Base-by-base conservation (phyloP, 1,140 invertebrate genomes). In the Saccostrea glomerata region DNA sequence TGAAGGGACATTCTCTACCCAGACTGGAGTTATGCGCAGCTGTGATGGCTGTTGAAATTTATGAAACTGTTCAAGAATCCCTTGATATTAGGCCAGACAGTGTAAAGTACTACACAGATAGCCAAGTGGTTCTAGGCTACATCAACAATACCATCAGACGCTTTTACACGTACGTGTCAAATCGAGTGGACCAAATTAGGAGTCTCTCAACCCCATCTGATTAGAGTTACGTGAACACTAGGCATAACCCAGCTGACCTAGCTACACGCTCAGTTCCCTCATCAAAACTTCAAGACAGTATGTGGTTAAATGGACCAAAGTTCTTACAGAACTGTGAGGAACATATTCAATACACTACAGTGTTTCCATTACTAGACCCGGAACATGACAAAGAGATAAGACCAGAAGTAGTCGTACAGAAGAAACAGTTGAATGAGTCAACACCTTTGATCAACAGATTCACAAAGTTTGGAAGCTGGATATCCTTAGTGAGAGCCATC, bases 1-100 rank as follows among this genome's bases (percentile, higher is more conserved):
- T n/a, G n/a, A n/a, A 86, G 30, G 82, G 56, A 20, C 40, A 58
- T 70, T 63, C 84, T 9, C 17, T 88, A 77, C 84, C 84, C 15
- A n/a, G 87, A n/a, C 23, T 88, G 11, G 86, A 89, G 73, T 36
- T 87, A 13, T 89, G 88, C 23, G 88, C 88, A 20, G 88, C 88
- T 40, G 88, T 89, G 3, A 47, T 89, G 60, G 84, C 88, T 17
- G 73, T 84, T 1, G 63, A 88, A 47, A 25, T 88, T n/a, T 23
- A 82, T 25, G 36, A 25, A 82, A 47, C 25, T 30, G 23, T 82
- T 82, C 17, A 30, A 40, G 73, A 82, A 25, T 40, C 23, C 9
- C 73, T 82, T 12, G 73, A 82, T 30, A 40, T 25, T 47, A 47
- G 40, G 40, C 40, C 40, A 2, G 40, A 47, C 40, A 47, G 40